Percentiles rank a stretch among this genome's conserved stretches.
These are phyloP conservation scores for Coleophora deauratella DNA, from an alignment of 2,888 invertebrate genomes.

Conservation along the genomic window DNA sequence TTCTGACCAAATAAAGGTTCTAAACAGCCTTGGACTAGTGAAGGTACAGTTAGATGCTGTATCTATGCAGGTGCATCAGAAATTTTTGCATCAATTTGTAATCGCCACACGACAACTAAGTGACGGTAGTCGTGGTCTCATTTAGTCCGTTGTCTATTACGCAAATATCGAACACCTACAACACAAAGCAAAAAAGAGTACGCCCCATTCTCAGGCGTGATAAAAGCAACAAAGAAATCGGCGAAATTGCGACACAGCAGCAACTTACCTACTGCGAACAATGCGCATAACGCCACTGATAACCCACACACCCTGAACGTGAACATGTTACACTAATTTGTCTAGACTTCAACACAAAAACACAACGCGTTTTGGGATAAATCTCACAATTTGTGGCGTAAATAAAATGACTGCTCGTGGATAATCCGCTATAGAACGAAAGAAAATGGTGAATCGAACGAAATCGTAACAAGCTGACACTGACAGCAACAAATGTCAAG, in stretches of 20 bases:
- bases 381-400: slow-evolving; percentile 35
- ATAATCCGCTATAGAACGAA: slow-evolving; percentile 25
- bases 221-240: slow-evolving; percentile 41
- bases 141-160: slow-evolving; percentile 8
- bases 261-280: slow-evolving; percentile 47
- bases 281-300: slow-evolving; percentile 44
- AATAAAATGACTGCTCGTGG: slow-evolving; percentile 33
- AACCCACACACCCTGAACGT: slow-evolving; percentile 42
- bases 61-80: too few relatives aligned
- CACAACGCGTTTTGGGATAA: slow-evolving; percentile 20
- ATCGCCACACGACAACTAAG: neutral
- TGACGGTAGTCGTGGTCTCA: neutral
- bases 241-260: slow-evolving; percentile 20
- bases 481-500: slow-evolving; percentile 2
- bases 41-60: too few relatives aligned
- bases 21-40: too few relatives aligned
- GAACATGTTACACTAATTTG: slow-evolving; percentile 37
- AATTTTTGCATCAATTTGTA: too few relatives aligned
- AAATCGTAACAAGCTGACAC: too few relatives aligned
- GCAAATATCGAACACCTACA: slow-evolving; percentile 2
- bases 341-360: slow-evolving; percentile 17
- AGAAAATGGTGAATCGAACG: slow-evolving; percentile 23
- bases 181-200: slow-evolving; percentile 3
- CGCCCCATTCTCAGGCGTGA: slow-evolving; percentile 20
- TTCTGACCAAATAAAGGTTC: too few relatives aligned